Percentiles rank a stretch among this genome's conserved stretches.
These are phyloP conservation scores for Craniophora ligustri DNA, from an alignment of 2,888 invertebrate species.

Conservation along the genomic window DNA sequence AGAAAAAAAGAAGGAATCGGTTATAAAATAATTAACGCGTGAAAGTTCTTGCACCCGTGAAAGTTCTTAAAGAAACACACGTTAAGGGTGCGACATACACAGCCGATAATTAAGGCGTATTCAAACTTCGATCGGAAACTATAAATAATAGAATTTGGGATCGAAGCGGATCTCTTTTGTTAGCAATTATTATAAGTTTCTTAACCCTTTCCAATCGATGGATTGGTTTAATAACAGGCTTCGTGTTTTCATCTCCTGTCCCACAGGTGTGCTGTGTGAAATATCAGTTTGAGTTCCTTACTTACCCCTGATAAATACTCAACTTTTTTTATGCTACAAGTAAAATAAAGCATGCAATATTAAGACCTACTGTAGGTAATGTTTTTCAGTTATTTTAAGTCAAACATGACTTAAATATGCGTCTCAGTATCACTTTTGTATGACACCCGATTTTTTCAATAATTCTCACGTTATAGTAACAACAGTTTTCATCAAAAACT, in stretches of 20 bases:
- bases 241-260: constrained; percentile 74
- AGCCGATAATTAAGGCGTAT: constrained; percentile 88
- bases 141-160: constrained; percentile 86
- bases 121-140: constrained; percentile 86
- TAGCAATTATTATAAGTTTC: constrained; percentile 81
- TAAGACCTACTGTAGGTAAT: too few relatives aligned
- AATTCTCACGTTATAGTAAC: constrained; percentile 2
- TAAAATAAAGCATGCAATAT: too few relatives aligned
- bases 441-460: background rate
- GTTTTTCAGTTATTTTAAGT: too few relatives aligned
- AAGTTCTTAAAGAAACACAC: constrained; percentile 73
- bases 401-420: background rate
- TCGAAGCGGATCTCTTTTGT: constrained; percentile 88
- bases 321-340: too few relatives aligned
- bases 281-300: constrained; percentile 29
- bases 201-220: constrained; percentile 86
- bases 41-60: constrained; percentile 74
- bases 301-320: constrained; percentile 11
- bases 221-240: constrained; percentile 84
- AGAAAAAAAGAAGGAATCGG: constrained; percentile 51
- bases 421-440: too few relatives aligned
- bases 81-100: constrained; percentile 79
- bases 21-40: constrained; percentile 62
- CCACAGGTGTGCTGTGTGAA: constrained; percentile 77
- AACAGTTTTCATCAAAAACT: background rate